Percentiles rank a stretch among this genome's conserved stretches.
These are phyloP conservation scores for Eledone cirrhosa DNA, from an alignment of 2,888 invertebrate genomes.

Conservation along the genomic window DNA sequence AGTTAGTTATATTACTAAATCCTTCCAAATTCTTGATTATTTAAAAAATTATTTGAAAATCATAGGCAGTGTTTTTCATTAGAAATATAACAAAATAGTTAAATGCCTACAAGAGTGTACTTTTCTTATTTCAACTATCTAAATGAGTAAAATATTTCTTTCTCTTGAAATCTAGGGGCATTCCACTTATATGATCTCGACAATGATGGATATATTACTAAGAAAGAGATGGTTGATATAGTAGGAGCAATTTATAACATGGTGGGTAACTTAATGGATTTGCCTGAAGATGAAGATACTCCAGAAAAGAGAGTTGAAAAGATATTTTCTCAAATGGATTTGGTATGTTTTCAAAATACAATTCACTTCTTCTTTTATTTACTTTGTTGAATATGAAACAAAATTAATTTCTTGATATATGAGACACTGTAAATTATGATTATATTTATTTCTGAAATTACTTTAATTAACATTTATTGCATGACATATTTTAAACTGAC, in stretches of 20 bases:
- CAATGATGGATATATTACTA: conserved; percentile 69
- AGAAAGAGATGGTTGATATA: conserved; percentile 67
- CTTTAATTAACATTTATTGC: no score
- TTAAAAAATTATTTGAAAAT: no score
- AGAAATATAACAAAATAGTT: no score
- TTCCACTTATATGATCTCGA: conserved; percentile 69
- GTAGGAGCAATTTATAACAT: conserved; percentile 69
- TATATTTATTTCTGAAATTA: no score
- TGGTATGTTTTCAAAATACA: conserved; percentile 50
- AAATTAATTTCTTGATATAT: no score
- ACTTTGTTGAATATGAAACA: no score
- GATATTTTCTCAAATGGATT: conserved; percentile 69
- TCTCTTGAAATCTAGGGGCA: conserved; percentile 64
- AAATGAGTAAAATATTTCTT: conserved; percentile 3
- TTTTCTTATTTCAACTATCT: neutral
- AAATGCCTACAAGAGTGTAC: neutral
- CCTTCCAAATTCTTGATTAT: no score
- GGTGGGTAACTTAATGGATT: conserved; percentile 68
- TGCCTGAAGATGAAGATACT: conserved; percentile 69
- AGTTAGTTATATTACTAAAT: no score
- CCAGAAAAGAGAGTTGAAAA: conserved; percentile 69
- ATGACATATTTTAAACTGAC: no score
- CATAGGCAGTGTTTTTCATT: no score
- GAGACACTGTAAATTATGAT: no score
- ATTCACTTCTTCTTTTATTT: no score